These are phyloP conservation scores for Drosophila suboccidentalis DNA, from an alignment of 2,888 invertebrate species.

Conservation along the genomic window DNA sequence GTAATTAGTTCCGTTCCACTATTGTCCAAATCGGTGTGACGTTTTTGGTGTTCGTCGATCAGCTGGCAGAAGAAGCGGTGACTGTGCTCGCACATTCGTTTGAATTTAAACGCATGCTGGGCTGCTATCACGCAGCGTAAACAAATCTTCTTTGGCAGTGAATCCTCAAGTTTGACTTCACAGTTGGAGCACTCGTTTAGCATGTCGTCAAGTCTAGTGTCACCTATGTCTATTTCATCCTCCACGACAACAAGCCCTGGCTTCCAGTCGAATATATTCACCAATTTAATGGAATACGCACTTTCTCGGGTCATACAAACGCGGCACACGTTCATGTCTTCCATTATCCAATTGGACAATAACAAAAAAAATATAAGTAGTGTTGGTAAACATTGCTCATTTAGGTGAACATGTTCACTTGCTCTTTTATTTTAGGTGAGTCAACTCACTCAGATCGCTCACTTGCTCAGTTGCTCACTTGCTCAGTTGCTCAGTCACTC, in stretches of 20 bases:
- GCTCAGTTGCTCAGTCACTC: no score
- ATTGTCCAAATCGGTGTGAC: not conserved
- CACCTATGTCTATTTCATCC: conserved; percentile 11
- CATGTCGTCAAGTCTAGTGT: conserved; percentile 18
- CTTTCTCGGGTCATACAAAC: conserved; percentile 23
- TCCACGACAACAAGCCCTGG: conserved; percentile 5
- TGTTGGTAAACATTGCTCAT: no score
- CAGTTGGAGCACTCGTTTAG: conserved; percentile 18
- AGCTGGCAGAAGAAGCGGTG: conserved; percentile 16
- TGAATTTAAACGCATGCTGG: conserved; percentile 28
- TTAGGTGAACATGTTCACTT: no score
- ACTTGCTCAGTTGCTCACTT: no score
- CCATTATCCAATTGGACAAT: not conserved
- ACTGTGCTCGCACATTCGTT: conserved; percentile 25
- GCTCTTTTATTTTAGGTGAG: no score
- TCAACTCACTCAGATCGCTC: no score
- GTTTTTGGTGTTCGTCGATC: conserved; percentile 2
- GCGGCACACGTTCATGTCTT: conserved; percentile 15
- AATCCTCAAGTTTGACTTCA: conserved; percentile 23
- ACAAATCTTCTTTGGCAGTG: conserved; percentile 21
- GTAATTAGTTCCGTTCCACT: no score
- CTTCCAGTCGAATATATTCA: conserved; percentile 25
- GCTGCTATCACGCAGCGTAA: conserved; percentile 18
- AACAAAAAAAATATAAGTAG: no score
- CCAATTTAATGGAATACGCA: conserved; percentile 8